Base-by-base conservation (phyloP, 2,888 invertebrate genomes). In the Cylloceria caligata region DNA sequence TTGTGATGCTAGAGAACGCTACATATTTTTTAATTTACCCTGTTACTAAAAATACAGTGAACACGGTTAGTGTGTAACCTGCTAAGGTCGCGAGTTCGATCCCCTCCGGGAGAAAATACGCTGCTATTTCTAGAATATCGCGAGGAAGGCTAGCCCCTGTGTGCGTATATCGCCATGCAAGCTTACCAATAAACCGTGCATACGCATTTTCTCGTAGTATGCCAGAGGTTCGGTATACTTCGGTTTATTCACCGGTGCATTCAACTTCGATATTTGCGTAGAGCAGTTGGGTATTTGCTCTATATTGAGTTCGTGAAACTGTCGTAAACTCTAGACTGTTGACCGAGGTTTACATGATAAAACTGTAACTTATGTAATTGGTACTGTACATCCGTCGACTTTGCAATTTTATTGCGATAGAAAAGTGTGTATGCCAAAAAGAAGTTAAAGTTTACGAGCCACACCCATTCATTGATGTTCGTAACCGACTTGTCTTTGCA, bases 71-170 rank as follows among this genome's bases (percentile, higher is more conserved):
- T 49, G 42, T 79, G 76, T 75, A 78, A 72, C 71, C 68, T 67
- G 67, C 86, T 90, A 89, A 91, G 90, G 91, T 91, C 91, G 88
- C 88, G 88, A 87, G 90, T 91, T 91, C 90, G 90, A 91, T 91
- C 90, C 89, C 91, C 91, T 89, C 89, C 81, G 85, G 84, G 87
- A 88, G 89, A 88, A 90, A 90, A 90, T 88, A 89, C 89, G 84
- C 78, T 73, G 90, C 89, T 90, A 90, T 91, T 91, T 91, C 89
- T 89, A 89, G 90, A 90, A 87, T 90, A 82, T 79, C 87, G 85
- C 83, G 80, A 84, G 84, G 80, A 84, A 72, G 76, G 84, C 85
- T 85, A 79, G 30, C 47, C 45, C 21, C 39, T 64, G 19, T 47
- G 62, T 52, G 72, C 76, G 65, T 74, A 78, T 78, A 73, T 68